These are phyloP conservation scores for Ceratitis capitata DNA, from an alignment of 1,140 invertebrate genomes.

Conservation along the genomic window DNA sequence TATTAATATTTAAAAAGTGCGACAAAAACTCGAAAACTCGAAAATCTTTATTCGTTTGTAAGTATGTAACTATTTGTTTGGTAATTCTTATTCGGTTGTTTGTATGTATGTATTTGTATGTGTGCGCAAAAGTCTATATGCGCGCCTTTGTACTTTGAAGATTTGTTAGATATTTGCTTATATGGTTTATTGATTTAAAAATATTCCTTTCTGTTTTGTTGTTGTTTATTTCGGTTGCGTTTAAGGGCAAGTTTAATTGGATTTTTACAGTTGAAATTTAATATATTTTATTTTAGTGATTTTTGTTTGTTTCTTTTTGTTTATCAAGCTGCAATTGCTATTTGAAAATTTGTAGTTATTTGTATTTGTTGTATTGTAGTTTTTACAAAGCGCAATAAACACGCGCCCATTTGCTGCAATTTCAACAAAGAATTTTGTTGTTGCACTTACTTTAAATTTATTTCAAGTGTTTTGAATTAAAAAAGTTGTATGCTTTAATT, in stretches of 20 bases:
- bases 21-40: not conserved
- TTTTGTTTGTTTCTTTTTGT: not conserved
- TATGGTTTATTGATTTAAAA: not conserved
- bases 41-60: not conserved
- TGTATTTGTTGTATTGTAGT: not conserved
- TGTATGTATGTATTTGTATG: not conserved
- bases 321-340: slow-evolving; percentile 26
- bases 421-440: too few species aligned
- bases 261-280: not conserved
- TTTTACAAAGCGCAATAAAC: too few species aligned
- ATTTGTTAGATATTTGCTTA: slow-evolving; percentile 18
- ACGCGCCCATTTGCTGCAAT: too few species aligned
- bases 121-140: not conserved
- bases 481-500: not conserved
- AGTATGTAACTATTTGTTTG: not conserved
- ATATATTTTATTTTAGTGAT: not conserved
- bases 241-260: not conserved
- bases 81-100: not conserved
- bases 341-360: slow-evolving; percentile 34
- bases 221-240: not conserved
- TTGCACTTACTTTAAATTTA: not conserved
- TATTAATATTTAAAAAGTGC: not conserved
- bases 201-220: too few species aligned
- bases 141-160: slow-evolving; percentile 24
- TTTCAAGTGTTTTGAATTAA: not conserved